Evolutionary conservation across 2,888 invertebrate genomes (phyloP), one percentile per base, ranked within the genome.

Genomic region (Adelphocoris suturalis): DNA sequence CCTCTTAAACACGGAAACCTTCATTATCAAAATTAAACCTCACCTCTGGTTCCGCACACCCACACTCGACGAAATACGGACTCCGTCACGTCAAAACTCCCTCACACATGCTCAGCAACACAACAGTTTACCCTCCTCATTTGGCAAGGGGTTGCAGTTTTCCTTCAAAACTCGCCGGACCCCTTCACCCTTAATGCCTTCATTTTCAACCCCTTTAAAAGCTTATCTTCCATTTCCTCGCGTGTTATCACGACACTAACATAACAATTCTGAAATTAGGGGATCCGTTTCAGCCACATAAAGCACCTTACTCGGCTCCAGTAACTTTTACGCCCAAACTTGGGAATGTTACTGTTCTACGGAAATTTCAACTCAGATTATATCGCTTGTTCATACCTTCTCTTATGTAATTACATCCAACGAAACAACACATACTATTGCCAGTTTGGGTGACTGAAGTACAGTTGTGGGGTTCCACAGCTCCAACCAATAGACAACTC

Each of bases 21-120:
- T 61, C 61, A 61, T 61, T 61, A 61, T 61, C 61, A 61, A 61
- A 61, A 61, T 61, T 61, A 61, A 61, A 61, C 61, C 61, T 19
- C 61, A 61, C 61, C 19, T n/a, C 16, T 37, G 37, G 37, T 37
- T 37, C 37, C 37, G 37, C 37, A 37, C 37, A 7, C 37, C 37
- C 37, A 37, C 37, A 37, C 37, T 37, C 37, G 37, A 37, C 37
- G 37, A 37, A 37, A 37, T 37, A 37, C 37, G 37, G 37, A 37
- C 52, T 14, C 52, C 13, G 52, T 52, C 52, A 16, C 52, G 52
- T 19, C 61, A 19, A 19, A 61, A 37, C 37, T 7, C 37, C 37
- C 19, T 61, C 61, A 19, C 61, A 61, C 61, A 61, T 19, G 16
- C 61, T 19, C 16, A 14, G 19, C 1, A 16, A 16, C 52, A 52